Conservation (phyloP, 2,113 vertebrate species). For the Malurus alboscapulatus region DNA sequence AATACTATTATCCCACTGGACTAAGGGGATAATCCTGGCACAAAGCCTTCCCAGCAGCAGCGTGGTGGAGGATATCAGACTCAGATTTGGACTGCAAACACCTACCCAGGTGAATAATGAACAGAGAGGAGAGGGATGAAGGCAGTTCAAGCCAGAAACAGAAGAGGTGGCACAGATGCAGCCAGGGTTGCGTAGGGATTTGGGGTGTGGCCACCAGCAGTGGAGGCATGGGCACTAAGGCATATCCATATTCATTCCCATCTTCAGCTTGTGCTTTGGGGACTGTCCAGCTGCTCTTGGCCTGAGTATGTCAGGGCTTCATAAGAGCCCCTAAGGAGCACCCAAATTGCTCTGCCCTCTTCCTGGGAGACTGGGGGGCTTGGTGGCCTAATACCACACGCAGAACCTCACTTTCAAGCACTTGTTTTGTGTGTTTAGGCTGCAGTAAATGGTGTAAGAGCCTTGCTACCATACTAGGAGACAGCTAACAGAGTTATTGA, state of each 20-base stretch:
- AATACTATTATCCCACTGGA: background rate
- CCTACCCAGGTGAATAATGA: background rate
- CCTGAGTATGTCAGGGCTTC: background rate
- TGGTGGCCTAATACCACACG: background rate
- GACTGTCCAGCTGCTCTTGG: background rate
- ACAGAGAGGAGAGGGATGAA: background rate
- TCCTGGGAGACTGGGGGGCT: background rate
- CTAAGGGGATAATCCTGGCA: background rate
- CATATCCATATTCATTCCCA: background rate
- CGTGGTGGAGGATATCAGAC: background rate
- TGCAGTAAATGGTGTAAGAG: background rate
- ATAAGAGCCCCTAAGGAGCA: background rate
- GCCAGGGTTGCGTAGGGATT: background rate
- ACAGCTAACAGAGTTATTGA: background rate
- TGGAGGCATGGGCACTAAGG: too few species aligned
- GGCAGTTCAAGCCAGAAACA: background rate
- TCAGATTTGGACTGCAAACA: accelerated
- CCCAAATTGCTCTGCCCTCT: background rate
- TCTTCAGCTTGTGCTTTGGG: background rate
- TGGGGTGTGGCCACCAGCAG: background rate
- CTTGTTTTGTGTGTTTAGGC: background rate
- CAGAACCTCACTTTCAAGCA: background rate
- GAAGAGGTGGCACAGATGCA: background rate
- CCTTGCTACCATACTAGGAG: background rate
- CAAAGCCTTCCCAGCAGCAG: background rate